Conservation (phyloP, 2,797 vertebrate genomes). For the Neomorphus geoffroyi region DNA sequence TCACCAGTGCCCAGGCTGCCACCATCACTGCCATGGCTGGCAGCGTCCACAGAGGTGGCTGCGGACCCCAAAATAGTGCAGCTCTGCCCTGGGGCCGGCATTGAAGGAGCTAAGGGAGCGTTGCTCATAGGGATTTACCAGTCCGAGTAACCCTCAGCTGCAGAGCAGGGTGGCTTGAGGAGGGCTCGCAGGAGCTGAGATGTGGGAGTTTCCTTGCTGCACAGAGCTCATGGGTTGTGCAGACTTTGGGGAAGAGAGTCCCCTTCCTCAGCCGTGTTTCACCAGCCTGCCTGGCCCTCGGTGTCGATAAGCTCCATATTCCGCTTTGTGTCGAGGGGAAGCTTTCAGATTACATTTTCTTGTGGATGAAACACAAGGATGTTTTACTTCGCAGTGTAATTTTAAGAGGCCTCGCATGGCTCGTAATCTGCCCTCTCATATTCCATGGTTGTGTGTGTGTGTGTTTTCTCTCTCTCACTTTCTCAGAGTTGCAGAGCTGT, state of each 20-base stretch:
- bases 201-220: neutral
- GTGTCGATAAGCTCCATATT: neutral
- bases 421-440: conserved; percentile 57
- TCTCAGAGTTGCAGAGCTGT: conserved; percentile 39
- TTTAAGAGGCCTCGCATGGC: conserved; percentile 44
- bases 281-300: neutral
- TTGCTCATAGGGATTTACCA: rapidly evolving
- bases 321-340: neutral
- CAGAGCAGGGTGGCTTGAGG: neutral
- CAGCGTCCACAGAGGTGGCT: neutral
- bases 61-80: neutral
- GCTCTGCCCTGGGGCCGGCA: neutral
- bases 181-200: neutral
- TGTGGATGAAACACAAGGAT: conserved; percentile 8
- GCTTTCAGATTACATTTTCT: conserved; percentile 41
- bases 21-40: neutral
- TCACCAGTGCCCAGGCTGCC: neutral
- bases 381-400: conserved; percentile 42
- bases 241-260: neutral
- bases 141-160: neutral
- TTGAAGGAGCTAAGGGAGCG: rapidly evolving
- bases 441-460: neutral
- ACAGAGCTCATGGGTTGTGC: rapidly evolving
- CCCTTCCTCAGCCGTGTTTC: neutral
- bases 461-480: conserved; percentile 44